These are phyloP conservation scores for Silurus aristotelis DNA, from an alignment of 2,797 vertebrate species.

Conservation along the genomic window DNA sequence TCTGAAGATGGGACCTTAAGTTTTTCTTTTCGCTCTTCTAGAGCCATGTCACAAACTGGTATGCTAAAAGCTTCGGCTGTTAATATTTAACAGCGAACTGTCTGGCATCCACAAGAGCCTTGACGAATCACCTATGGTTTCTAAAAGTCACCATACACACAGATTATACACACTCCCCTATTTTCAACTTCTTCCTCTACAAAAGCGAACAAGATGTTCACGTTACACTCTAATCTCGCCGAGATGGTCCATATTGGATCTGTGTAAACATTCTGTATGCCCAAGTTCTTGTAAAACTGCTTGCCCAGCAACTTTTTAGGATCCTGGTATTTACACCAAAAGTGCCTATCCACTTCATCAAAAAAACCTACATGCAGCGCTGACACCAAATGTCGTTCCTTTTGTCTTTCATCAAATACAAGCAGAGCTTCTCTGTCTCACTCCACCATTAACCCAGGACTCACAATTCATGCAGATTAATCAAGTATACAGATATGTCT, in stretches of 20 bases:
- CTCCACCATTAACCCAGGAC: not conserved
- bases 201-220: conserved; percentile 22
- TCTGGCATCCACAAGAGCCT: not conserved
- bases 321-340: conserved; percentile 10
- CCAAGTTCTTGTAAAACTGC: conserved; percentile 4
- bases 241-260: conserved; percentile 9
- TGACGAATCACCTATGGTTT: not conserved
- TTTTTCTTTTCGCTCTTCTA: conserved; percentile 8
- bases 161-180: not conserved
- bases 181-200: conserved; percentile 20
- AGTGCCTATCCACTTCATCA: conserved; percentile 23
- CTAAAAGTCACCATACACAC: not conserved
- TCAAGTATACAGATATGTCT: not conserved
- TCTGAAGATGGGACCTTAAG: conserved; percentile 12
- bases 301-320: conserved; percentile 5
- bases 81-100: conserved; percentile 4
- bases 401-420: not conserved
- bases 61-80: conserved; percentile 14
- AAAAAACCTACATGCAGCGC: not conserved
- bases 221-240: not conserved
- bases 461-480: not conserved
- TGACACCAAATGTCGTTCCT: not conserved
- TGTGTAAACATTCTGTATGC: conserved; percentile 35
- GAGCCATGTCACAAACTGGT: conserved; percentile 38
- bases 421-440: not conserved